Base-by-base conservation (phyloP, 92 coral and sea anemone genomes). In the Bergia puertoricense region DNA sequence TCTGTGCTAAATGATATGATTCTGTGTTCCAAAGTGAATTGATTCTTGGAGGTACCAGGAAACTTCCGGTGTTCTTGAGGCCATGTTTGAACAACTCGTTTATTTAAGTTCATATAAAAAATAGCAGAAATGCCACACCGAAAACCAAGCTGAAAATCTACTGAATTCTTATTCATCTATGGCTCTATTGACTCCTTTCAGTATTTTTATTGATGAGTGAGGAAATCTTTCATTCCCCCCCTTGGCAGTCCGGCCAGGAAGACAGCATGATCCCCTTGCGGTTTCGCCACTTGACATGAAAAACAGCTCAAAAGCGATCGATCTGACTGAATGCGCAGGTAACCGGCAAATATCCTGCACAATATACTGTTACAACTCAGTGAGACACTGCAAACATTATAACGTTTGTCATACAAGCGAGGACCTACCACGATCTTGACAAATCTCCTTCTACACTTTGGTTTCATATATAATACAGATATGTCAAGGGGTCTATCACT, bases 321-420 rank as follows among this genome's bases (percentile, higher is more conserved):
- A 39, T 81, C 37, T 40, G 85, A 59, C 45, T 81, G n/a, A 20
- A 41, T 38, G 22, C 4, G 8, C 80, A 23, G 16, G 74, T 81
- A 59, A n/a, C 42, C 73, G 45, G 74, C 74, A 56, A 81, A 36
- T 42, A 62, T 41, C 3, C 73, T 18, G 85, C 9, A 40, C 37
- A 41, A 81, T 59, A 81, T 81, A 59, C 74, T n/a, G 46, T 81
- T 81, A 81, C 85, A 81, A 40, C 85, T 62, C 85, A 36, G 85
- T 81, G 46, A 81, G 85, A 81, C 22, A 41, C 30, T 30, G 74
- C 42, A 81, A 81, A 41, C 51, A 57, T 62, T 13, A 39, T 41
- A 54, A 74, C 85, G 85, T 74, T 56, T 81, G 85, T 81, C 85
- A 81, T 13, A 15, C 18, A 41, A 20, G 18, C 30, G 36, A 41